These are phyloP conservation scores for Hestina assimilis DNA, from an alignment of 1,140 invertebrate species.

Conservation along the genomic window DNA sequence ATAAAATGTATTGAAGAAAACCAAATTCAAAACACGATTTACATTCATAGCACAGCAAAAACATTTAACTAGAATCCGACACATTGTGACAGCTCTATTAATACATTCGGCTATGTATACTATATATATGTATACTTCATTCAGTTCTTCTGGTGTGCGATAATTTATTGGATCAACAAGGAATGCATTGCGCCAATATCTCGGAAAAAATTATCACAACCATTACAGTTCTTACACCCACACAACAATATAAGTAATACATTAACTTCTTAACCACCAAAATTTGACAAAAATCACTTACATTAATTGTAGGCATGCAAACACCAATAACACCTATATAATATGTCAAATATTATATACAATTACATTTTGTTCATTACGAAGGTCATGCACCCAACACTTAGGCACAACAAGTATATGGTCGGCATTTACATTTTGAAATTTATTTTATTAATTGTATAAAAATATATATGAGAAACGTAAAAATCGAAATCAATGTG, in stretches of 20 bases:
- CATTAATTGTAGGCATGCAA: constrained; percentile 14
- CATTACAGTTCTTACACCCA: constrained; percentile 21
- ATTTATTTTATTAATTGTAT: background rate
- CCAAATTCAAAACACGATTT: background rate
- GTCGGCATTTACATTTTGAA: constrained; percentile 17
- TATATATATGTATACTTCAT: background rate
- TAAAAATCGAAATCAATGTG: background rate
- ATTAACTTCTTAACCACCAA: constrained; percentile 9
- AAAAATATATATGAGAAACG: constrained; percentile 4
- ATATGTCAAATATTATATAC: constrained; percentile 18
- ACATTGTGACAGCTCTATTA: constrained; percentile 1
- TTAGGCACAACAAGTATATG: constrained; percentile 25
- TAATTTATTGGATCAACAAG: constrained; percentile 1
- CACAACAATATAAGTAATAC: constrained; percentile 16
- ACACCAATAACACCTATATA: constrained; percentile 21
- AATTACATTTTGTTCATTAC: constrained; percentile 8
- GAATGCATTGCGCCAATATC: constrained; percentile 5
- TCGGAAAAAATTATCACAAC: constrained; percentile 24
- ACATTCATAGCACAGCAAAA: constrained; percentile 4
- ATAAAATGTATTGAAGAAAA: background rate
- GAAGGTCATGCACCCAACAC: constrained; percentile 12
- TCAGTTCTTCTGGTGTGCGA: background rate
- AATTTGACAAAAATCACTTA: constrained; percentile 7
- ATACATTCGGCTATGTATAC: background rate
- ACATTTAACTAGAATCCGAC: constrained; percentile 2